Base-by-base conservation (phyloP, 1,140 invertebrate species). In the Manduca sexta region DNA sequence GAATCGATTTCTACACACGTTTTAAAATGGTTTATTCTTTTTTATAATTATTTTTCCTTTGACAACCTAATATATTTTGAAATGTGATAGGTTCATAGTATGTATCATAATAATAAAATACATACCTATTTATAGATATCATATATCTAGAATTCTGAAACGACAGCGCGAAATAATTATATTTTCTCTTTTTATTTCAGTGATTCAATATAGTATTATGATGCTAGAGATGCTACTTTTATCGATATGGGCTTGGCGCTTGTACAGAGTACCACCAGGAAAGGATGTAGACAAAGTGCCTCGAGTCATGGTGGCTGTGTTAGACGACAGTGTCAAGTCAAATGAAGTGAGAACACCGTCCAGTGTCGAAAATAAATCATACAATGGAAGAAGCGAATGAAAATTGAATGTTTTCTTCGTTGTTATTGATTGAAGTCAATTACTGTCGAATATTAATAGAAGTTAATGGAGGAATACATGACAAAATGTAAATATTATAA, bases 221-320 rank as follows among this genome's bases (percentile, higher is more conserved):
- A 66, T 90, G n/a, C 45, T 85, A 41, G 90, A 91, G 69, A 91
- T 91, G 89, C 69, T 90, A 3, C 43, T 90, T 1, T 69, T 91
- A 2, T 84, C 84, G 10, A 60, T 86, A n/a, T 79, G 87, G 62
- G 90, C 90, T 0, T 80, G 88, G 64, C 67, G 74, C 17, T 54
- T 91, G 8, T 91, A 91, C 60, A 86, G 87, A 26, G 61, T 60
- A 29, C 65, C 75, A 1, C 56, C 88, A 7, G 85, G 85, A 0
- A 82, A 86, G 44, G 35, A 48, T 5, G 45, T 64, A 7, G 64
- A 64, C 2, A 78, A 70, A 42, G 62, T 76, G 1, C 64, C 74
- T 21, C 69, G 72, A 35, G 60, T 83, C 0, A 65, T 73, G 2
- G 56, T 80, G 0, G 69, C 78, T 10, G 70, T 73, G 0, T 49